Conservation (phyloP, 2,113 vertebrate species). For the Rana temporaria region DNA sequence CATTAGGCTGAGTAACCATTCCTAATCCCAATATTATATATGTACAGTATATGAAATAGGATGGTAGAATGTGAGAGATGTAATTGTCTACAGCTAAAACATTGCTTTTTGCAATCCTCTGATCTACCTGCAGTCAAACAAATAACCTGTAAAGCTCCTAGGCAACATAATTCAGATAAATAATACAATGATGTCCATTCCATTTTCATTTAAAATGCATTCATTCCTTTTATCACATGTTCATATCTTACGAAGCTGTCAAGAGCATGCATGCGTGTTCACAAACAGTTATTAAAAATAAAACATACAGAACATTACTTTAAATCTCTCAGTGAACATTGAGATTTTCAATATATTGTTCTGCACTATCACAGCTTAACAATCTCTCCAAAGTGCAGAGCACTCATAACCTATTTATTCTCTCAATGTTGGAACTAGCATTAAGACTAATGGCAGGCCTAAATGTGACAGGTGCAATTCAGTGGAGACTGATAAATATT, state of each 20-base stretch:
- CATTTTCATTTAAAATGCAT: neutral
- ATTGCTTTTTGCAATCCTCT: too few species aligned
- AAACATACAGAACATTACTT: neutral
- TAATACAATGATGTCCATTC: neutral
- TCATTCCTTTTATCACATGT: neutral
- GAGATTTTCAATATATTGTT: slow-evolving; percentile 26
- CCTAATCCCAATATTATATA: too few species aligned
- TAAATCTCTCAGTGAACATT: neutral
- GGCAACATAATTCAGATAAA: too few species aligned
- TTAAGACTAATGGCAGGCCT: slow-evolving; percentile 37
- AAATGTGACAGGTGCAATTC: slow-evolving; percentile 39
- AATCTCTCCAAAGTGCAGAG: slow-evolving; percentile 39
- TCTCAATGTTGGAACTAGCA: slow-evolving; percentile 23
- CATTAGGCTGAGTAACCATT: too few species aligned
- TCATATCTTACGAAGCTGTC: too few species aligned
- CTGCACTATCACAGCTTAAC: slow-evolving; percentile 13
- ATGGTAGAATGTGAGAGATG: too few species aligned
- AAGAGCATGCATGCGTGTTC: neutral
- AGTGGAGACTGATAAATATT: slow-evolving; percentile 42
- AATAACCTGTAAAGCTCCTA: too few species aligned
- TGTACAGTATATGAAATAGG: too few species aligned
- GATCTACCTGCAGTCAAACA: too few species aligned
- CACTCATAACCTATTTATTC: slow-evolving; percentile 43
- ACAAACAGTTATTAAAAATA: neutral
- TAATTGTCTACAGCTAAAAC: too few species aligned